Base-by-base conservation (phyloP, 2,797 vertebrate genomes). In the Hydrophis major region DNA sequence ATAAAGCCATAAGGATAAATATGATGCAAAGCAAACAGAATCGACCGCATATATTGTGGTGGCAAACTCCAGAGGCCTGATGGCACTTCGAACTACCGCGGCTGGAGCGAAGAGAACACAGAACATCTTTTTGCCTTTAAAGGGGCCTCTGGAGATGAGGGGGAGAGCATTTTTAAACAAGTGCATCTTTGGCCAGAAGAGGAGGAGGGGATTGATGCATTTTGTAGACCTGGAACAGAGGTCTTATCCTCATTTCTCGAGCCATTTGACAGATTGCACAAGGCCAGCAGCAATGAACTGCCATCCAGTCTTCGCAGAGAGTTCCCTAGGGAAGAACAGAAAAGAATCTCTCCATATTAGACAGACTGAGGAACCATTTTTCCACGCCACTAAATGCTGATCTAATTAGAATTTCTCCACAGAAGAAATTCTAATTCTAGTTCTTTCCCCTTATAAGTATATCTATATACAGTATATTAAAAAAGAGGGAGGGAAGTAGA, bases 261-360 rank as follows among this genome's bases (percentile, higher is more conserved):
- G 97, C 98, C 98, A 98, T 98, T 96, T 98, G 98, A 96, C 98
- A 98, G 47, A 98, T 93, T 92, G 98, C 98, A 94, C 98, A 97
- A 66, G 98, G 98, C 97, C 98, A 98, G 94, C 98, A 98, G 97
- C 98, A 98, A 93, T 69, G 95, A 94, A 98, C 97, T 0, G 94
- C 95, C 60, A 98, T 95, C 98, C 98, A 97, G 97, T 98, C 98
- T 88, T 98, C 98, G 93, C 98, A 97, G 2, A 97, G 96, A 10
- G 98, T 98, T 61, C 98, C 98, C 98, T 98, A 91, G 56, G 55
- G 28, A 42, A 16, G 57, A 42, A 1, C 89, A 89, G 0, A 87
- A 63, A 3, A 90, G 2, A 59, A 83, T 2, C 1, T 87, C 16
- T 74, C 50, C 8, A 5, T 5, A 47, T 42, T 0, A 0, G 63